Base-by-base conservation (phyloP, 1,140 invertebrate genomes). In the Nasonia longicornis region DNA sequence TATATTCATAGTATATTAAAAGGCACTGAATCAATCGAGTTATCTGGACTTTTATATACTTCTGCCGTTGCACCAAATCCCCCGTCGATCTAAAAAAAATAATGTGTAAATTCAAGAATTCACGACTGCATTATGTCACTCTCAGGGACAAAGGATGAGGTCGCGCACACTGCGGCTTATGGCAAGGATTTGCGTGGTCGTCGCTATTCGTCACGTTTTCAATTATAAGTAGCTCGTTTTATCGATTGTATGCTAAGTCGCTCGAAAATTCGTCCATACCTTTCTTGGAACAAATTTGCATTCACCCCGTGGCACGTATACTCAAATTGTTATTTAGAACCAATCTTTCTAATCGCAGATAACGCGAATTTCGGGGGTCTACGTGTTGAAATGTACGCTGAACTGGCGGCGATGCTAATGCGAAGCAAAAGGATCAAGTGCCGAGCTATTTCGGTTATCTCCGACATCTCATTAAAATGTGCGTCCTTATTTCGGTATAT, bases 1-100 rank as follows among this genome's bases (percentile, higher is more conserved):
- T 80, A 80, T 75, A 80, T 75, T 14, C 20, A 69, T 76, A 81
- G 63, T 77, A 81, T 48, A 81, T 66, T 81, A 81, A 81, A 77
- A 77, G 38, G 48, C 48, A 81, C 67, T 8, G 26, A 81, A 72
- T 75, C 20, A 81, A 81, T 63, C 38, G 66, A 48, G n/a, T 69
- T 20, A 52, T 63, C 0, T 26, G 26, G 16, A 58, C 52, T 20
- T 58, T 58, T n/a, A 7, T n/a, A n/a, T 72, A n/a, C 0, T 79
- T 71, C 2, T 77, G 76, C 71, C 58, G 22, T 31, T 35, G 10
- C 45, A 45, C 20, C 42, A 35, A 38, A 71, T 10, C 29, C 66
- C 71, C n/a, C 1, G 31, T 20, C 42, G 10, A 58, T 58, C 52
- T 58, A 58, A 58, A 58, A n/a, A 58, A 58, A 58, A 52, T 35